Percentiles rank a stretch among this genome's conserved stretches.
Evolutionary conservation across 2,797 vertebrate species (phyloP).

Genomic region (Coracias cyanogaster): DNA sequence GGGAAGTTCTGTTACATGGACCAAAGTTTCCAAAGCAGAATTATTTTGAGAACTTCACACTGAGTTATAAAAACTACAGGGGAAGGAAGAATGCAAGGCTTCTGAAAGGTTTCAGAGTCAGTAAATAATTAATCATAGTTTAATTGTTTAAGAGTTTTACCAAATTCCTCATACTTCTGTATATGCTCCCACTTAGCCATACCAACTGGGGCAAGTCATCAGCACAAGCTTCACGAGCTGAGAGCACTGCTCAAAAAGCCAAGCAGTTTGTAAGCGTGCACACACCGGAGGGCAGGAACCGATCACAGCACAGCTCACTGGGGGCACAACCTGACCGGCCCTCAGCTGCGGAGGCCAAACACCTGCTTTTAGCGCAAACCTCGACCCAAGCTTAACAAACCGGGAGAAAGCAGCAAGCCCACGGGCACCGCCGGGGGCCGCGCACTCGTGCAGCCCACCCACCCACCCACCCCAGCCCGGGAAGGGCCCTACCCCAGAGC

Average conservation of each 20-base stretch:
- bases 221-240: background rate
- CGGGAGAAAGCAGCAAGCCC: no score
- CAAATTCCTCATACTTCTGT: background rate
- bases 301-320: background rate
- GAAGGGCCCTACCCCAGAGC: background rate
- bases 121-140: rapidly evolving
- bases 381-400: background rate
- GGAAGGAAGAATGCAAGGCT: background rate
- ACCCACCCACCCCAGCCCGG: background rate
- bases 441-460: no score
- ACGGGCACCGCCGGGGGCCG: background rate
- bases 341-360: background rate
- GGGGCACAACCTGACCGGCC: rapidly evolving
- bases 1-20: rapidly evolving
- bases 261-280: rapidly evolving
- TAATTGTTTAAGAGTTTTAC: background rate
- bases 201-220: background rate
- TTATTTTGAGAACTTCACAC: background rate
- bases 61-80: background rate
- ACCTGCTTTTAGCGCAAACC: rapidly evolving
- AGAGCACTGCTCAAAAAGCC: background rate
- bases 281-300: no score
- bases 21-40: background rate
- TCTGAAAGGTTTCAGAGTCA: background rate
- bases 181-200: background rate